phyloP scores from a whole-genome alignment of 2,113 vertebrate species.

The Zosterops japonicus region DNA sequence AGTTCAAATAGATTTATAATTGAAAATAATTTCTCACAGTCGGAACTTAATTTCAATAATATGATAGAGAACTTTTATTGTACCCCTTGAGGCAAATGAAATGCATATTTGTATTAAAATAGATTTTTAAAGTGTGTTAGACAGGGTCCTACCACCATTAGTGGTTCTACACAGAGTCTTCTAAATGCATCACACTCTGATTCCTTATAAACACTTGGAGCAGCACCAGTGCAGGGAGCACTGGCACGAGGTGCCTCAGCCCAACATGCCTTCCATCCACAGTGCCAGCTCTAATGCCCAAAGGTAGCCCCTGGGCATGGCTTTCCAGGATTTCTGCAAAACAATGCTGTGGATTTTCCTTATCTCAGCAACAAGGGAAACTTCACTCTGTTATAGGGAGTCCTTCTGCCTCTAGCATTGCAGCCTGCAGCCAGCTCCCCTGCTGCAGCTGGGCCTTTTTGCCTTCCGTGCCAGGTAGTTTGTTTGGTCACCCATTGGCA shows the following conservation, averaged over 20 bases:
- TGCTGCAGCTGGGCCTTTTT: neutral
- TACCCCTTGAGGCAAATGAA: neutral
- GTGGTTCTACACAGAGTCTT: neutral
- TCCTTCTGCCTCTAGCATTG: neutral
- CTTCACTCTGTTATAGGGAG: neutral
- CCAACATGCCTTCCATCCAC: rapidly evolving
- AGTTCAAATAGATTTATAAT: neutral
- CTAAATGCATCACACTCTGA: neutral
- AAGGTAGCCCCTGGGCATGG: neutral
- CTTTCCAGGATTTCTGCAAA: neutral
- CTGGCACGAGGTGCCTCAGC: neutral
- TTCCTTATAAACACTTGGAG: neutral
- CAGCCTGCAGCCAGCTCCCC: neutral
- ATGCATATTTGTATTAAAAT: neutral
- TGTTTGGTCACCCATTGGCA: neutral
- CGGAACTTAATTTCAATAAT: neutral
- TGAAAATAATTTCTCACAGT: neutral
- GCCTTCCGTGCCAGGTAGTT: neutral
- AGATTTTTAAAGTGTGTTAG: neutral
- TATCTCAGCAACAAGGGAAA: neutral
- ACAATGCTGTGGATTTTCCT: neutral
- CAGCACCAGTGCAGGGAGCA: neutral
- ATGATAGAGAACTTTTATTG: neutral
- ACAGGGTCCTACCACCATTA: neutral
- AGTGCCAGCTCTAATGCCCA: neutral